Conservation (phyloP, 1,140 invertebrate genomes). For the Conopomorpha cramerella region DNA sequence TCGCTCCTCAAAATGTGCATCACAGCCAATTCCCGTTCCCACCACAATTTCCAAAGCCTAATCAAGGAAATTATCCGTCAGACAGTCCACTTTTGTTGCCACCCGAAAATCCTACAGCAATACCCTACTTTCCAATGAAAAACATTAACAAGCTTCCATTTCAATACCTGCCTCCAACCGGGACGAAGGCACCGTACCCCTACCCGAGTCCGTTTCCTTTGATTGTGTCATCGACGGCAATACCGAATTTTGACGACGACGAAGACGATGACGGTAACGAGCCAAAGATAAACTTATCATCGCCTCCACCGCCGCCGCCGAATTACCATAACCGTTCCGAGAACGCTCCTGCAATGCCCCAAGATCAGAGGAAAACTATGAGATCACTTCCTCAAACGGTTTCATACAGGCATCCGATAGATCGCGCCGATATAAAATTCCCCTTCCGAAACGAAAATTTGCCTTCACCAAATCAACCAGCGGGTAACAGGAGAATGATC, state of each 20-base stretch:
- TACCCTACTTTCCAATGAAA: constrained; percentile 35
- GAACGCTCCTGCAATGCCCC: constrained; percentile 9
- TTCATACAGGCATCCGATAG: constrained; percentile 21
- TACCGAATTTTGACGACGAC: constrained; percentile 12
- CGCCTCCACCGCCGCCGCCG: constrained; percentile 1
- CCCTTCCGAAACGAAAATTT: constrained; percentile 10
- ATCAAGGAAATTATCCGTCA: constrained; percentile 18
- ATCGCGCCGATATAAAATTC: constrained; percentile 28
- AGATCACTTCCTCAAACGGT: constrained; percentile 15
- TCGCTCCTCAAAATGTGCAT: constrained; percentile 11
- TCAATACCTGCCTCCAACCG: constrained; percentile 28
- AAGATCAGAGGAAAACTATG: constrained; percentile 18
- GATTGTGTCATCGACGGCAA: constrained; percentile 22
- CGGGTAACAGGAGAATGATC: constrained; percentile 27
- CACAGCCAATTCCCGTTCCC: constrained; percentile 30
- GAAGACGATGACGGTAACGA: constrained; percentile 18
- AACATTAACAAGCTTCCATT: constrained; percentile 29
- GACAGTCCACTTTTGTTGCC: constrained; percentile 39
- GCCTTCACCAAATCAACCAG: constrained; percentile 13
- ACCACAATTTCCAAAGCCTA: constrained; percentile 29
- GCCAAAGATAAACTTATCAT: constrained; percentile 5
- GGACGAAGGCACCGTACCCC: constrained; percentile 22
- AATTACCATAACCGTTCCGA: constrained; percentile 14
- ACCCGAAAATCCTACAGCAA: constrained; percentile 30
- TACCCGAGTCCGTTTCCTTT: constrained; percentile 31